Percentiles rank a stretch among this genome's conserved stretches.
Evolutionary conservation across 2,113 vertebrate species (phyloP).

Genomic region (Chloropsis hardwickii): DNA sequence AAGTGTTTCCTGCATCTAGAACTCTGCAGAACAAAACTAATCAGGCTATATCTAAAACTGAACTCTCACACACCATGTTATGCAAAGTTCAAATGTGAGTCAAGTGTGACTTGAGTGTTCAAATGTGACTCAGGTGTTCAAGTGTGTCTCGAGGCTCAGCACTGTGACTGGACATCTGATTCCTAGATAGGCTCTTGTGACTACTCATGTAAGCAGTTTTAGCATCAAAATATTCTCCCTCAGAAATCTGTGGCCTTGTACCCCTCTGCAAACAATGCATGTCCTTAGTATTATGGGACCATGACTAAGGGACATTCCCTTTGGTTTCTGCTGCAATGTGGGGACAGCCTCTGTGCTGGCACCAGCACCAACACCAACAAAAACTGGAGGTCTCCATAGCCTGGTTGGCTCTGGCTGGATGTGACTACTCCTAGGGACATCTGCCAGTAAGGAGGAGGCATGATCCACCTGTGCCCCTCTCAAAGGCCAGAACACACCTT

Average conservation of each 20-base stretch:
- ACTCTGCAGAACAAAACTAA: neutral
- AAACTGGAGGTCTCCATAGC: neutral
- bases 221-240: neutral
- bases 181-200: neutral
- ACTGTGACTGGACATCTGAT: neutral
- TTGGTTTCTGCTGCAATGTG: neutral
- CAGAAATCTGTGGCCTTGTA: neutral
- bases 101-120: neutral
- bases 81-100: neutral
- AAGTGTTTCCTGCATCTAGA: neutral
- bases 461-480: neutral
- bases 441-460: neutral
- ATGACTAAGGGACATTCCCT: rapidly evolving
- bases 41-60: neutral
- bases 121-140: neutral
- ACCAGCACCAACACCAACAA: neutral
- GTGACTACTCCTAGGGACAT: no score
- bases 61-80: neutral
- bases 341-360: neutral
- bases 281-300: neutral
- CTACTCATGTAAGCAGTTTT: neutral
- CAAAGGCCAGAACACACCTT: neutral
- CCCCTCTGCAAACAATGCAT: neutral
- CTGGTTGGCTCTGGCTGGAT: neutral
- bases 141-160: neutral